phyloP scores from a whole-genome alignment of 2,797 vertebrate species.

The Luscinia megarhynchos region DNA sequence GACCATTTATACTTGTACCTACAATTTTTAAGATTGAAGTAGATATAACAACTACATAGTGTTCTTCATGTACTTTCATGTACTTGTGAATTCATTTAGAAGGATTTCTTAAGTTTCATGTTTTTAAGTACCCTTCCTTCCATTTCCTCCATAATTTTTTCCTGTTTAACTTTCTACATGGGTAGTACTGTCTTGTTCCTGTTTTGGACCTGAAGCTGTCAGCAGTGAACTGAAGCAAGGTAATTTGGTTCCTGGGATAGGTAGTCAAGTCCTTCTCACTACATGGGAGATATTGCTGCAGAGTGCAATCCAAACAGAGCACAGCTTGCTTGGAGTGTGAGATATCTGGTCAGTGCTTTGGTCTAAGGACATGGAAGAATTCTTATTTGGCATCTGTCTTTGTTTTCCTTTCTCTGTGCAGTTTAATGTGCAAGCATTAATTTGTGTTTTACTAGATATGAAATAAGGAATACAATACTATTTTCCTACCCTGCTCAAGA shows the following conservation, averaged over 20 bases:
- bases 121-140: background rate
- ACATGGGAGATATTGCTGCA: background rate
- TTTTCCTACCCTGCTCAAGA: background rate
- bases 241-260: background rate
- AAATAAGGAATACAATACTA: background rate
- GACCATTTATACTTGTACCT: background rate
- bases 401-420: background rate
- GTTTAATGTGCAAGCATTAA: background rate
- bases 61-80: background rate
- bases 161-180: background rate
- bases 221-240: background rate
- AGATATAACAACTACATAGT: background rate
- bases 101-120: background rate
- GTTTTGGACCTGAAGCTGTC: background rate
- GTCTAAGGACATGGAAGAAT: background rate
- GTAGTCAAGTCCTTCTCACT: background rate
- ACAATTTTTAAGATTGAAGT: background rate
- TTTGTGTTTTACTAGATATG: background rate
- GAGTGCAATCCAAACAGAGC: background rate
- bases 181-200: background rate
- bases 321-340: background rate
- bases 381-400: background rate
- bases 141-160: background rate
- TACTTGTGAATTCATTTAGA: background rate
- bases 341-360: background rate